phyloP scores from a whole-genome alignment of 30 jellyfish, hydroid and myxozoan genomes.

The Aurelia sp. region DNA sequence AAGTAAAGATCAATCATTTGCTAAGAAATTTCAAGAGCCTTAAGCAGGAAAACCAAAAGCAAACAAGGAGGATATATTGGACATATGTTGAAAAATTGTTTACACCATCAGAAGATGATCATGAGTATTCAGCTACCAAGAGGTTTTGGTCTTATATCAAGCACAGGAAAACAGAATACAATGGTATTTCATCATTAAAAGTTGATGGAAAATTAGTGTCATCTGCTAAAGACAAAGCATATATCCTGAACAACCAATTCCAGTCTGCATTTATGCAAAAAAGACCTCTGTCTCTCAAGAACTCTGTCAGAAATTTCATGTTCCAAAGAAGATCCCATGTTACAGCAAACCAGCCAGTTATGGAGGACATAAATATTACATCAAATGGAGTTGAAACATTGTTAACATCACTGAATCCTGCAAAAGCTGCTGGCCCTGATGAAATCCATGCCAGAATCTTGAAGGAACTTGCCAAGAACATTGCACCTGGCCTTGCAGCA shows the following conservation, averaged over 20 bases:
- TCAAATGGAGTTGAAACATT: slow-evolving; percentile 38
- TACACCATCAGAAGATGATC: too few relatives aligned
- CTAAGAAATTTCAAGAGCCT: slow-evolving; percentile 19
- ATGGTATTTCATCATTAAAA: slow-evolving; percentile 20
- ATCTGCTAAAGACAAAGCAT: slow-evolving; percentile 38
- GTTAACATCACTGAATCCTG: slow-evolving; percentile 37
- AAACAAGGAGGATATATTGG: slow-evolving; percentile 19
- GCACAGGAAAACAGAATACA: too few relatives aligned
- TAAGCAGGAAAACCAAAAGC: slow-evolving; percentile 8
- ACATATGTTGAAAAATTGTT: too few relatives aligned
- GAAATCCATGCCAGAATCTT: slow-evolving; percentile 30
- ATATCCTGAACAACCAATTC: slow-evolving; percentile 47
- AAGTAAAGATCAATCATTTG: slow-evolving; percentile 15
- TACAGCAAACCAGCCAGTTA: slow-evolving; percentile 34
- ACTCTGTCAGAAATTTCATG: slow-evolving; percentile 23
- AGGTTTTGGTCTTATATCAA: too few relatives aligned
- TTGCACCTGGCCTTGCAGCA: slow-evolving; percentile 36
- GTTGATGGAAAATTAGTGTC: slow-evolving; percentile 33
- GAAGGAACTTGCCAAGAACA: slow-evolving; percentile 34
- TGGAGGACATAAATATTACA: slow-evolving; percentile 27
- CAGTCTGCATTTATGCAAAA: slow-evolving; percentile 34
- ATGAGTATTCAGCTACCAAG: too few relatives aligned
- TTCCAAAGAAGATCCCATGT: slow-evolving; percentile 23
- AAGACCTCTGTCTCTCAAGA: slow-evolving; percentile 37
- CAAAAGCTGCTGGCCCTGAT: slow-evolving; percentile 67